These are phyloP conservation scores for Percopsis omiscomaycus DNA, from an alignment of 2,797 vertebrate genomes.

Conservation along the genomic window DNA sequence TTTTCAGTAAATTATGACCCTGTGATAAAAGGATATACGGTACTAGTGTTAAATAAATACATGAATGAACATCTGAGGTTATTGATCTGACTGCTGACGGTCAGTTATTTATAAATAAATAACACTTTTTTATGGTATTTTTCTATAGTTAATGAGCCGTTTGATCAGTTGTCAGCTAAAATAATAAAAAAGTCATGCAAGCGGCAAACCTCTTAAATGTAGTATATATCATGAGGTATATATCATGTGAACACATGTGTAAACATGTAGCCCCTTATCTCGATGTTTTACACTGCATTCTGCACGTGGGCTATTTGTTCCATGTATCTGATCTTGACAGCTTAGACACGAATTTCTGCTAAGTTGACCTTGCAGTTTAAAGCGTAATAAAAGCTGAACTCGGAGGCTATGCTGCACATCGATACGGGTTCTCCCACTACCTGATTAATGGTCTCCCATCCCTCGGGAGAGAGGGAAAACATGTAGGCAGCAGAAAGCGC, in stretches of 20 bases:
- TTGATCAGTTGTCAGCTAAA: slow-evolving; percentile 8
- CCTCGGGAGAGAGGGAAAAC: slow-evolving; percentile 39
- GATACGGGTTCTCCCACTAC: slow-evolving; percentile 59
- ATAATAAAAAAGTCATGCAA: slow-evolving; percentile 3
- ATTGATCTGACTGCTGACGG: slow-evolving; percentile 21
- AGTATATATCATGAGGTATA: neutral
- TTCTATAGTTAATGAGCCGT: slow-evolving; percentile 14
- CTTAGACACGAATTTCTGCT: slow-evolving; percentile 65
- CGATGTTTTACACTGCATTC: slow-evolving; percentile 46
- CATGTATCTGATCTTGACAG: slow-evolving; percentile 64
- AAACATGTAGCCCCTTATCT: slow-evolving; percentile 57
- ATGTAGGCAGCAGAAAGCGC: slow-evolving; percentile 51
- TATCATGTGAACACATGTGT: slow-evolving; percentile 30
- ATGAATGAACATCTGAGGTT: slow-evolving; percentile 21
- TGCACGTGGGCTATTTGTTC: slow-evolving; percentile 63
- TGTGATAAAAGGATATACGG: slow-evolving; percentile 7
- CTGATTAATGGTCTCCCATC: slow-evolving; percentile 61
- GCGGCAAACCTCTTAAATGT: neutral
- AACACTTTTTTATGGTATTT: neutral
- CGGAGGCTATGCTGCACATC: slow-evolving; percentile 60
- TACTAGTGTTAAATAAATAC: slow-evolving; percentile 8
- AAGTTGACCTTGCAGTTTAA: slow-evolving; percentile 73
- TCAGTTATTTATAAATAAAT: neutral
- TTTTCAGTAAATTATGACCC: neutral
- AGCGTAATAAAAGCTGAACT: slow-evolving; percentile 71